Percentiles rank a stretch among this genome's conserved stretches.
Conservation (phyloP, 2,888 invertebrate genomes). For the Notocelia uddmanniana region DNA sequence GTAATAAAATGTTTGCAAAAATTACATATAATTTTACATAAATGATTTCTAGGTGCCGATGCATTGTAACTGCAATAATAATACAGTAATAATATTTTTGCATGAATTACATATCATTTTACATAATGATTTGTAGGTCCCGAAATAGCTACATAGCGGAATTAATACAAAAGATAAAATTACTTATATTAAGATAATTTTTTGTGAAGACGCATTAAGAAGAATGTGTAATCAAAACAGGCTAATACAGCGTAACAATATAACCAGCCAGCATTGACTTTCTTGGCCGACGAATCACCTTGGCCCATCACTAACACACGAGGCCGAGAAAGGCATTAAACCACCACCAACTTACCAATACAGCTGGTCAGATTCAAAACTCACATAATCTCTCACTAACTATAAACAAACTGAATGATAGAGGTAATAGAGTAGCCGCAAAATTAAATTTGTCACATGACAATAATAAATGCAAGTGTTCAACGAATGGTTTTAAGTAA, state of each 20-base stretch:
- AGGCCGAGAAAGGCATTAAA: constrained; percentile 44
- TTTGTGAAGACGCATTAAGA: no score
- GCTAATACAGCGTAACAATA: background rate
- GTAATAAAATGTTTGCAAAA: no score
- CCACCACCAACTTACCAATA: constrained; percentile 19
- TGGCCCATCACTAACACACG: constrained; percentile 42
- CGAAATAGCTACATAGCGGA: no score
- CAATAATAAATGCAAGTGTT: constrained; percentile 16
- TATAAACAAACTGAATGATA: background rate
- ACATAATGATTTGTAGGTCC: no score
- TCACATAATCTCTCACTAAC: background rate
- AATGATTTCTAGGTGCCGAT: no score
- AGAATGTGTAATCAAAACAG: background rate
- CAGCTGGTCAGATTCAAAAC: constrained; percentile 6
- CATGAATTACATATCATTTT: no score
- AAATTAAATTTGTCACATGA: background rate
- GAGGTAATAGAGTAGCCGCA: background rate
- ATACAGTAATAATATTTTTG: no score
- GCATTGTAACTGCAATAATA: no score
- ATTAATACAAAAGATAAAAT: no score
- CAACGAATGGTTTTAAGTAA: background rate
- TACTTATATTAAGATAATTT: no score
- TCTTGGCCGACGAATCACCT: constrained; percentile 34
- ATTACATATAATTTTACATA: no score
- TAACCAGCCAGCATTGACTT: constrained; percentile 26